phyloP scores from a whole-genome alignment of 2,797 vertebrate genomes.

The Pipistrellus nathusii region DNA sequence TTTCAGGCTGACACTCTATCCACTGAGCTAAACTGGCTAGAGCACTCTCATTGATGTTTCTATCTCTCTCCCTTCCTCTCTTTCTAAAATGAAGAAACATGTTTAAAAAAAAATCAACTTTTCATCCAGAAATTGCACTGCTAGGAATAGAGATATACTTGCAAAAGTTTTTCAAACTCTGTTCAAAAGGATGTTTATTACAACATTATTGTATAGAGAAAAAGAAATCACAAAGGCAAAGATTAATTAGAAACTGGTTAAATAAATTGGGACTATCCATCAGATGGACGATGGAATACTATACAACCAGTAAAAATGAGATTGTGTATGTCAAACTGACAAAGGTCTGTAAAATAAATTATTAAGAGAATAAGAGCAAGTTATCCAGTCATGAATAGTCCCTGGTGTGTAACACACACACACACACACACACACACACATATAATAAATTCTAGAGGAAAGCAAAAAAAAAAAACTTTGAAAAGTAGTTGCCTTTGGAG shows the following conservation, averaged over 20 bases:
- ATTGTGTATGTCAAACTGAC: neutral
- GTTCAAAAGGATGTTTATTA: neutral
- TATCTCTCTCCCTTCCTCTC: no score
- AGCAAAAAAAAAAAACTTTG: neutral
- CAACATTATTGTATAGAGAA: neutral
- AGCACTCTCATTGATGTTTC: no score
- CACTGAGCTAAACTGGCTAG: no score
- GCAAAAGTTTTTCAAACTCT: slow-evolving; percentile 5
- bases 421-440: neutral
- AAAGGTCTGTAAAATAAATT: neutral
- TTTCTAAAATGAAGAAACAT: no score
- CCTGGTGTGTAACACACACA: neutral
- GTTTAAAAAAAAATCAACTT: neutral
- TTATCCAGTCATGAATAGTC: neutral
- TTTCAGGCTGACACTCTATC: no score
- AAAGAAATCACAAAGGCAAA: neutral
- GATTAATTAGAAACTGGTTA: neutral
- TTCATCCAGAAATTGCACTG: slow-evolving; percentile 3
- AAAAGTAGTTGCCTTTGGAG: neutral
- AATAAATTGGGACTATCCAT: slow-evolving; percentile 2
- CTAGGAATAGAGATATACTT: slow-evolving; percentile 21
- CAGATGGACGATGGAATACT: neutral
- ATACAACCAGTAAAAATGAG: neutral
- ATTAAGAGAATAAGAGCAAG: slow-evolving; percentile 29
- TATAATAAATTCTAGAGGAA: neutral